Evolutionary conservation across 2,113 vertebrate genomes (phyloP).

Genomic region (Marcusenius ussheri): DNA sequence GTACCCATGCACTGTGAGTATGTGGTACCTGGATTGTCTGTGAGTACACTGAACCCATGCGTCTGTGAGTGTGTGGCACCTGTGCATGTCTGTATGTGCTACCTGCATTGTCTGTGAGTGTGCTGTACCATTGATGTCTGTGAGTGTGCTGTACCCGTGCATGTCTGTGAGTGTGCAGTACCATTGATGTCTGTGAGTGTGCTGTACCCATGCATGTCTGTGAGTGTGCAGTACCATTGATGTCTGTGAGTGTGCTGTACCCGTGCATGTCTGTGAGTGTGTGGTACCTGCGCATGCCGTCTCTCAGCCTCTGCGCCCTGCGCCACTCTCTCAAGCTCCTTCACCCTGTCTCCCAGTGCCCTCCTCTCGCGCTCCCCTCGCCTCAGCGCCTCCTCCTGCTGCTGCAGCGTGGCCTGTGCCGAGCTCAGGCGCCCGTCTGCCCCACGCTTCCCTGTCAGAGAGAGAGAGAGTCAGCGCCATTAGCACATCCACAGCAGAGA

Average conservation of each 20-base stretch:
- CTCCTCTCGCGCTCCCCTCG: slow-evolving; percentile 67
- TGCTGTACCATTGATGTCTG: not conserved
- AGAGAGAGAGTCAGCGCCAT: not conserved
- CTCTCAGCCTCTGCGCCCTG: slow-evolving; percentile 59
- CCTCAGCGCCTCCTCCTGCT: slow-evolving; percentile 70
- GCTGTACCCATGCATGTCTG: not conserved
- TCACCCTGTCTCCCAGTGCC: slow-evolving; percentile 58
- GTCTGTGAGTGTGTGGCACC: not conserved
- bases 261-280: slow-evolving; percentile 7
- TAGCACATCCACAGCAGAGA: not conserved
- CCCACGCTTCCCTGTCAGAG: slow-evolving; percentile 56
- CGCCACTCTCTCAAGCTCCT: slow-evolving; percentile 65
- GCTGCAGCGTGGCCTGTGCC: slow-evolving; percentile 61
- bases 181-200: no score
- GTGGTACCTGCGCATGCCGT: slow-evolving; percentile 65
- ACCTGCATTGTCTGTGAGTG: not conserved
- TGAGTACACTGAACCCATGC: not conserved
- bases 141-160: not conserved
- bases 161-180: not conserved
- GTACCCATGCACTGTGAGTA: slow-evolving; percentile 10
- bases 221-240: not conserved
- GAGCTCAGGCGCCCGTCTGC: slow-evolving; percentile 62
- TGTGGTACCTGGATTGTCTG: not conserved
- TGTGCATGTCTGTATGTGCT: not conserved
- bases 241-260: not conserved